These are phyloP conservation scores for Heterodera carotae DNA, from an alignment of 1,140 invertebrate genomes.

Conservation along the genomic window DNA sequence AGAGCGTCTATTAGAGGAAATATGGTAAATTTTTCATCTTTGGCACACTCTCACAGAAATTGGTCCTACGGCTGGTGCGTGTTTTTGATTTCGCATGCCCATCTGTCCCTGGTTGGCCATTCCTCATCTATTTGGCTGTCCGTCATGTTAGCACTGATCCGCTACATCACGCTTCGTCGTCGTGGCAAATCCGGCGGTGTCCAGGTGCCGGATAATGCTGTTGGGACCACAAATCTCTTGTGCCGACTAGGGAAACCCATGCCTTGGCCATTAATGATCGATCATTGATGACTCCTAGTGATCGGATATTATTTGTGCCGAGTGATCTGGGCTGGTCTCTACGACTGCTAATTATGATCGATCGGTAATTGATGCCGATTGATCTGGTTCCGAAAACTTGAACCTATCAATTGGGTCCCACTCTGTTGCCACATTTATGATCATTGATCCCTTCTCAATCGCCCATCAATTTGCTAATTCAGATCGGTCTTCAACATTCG, in stretches of 20 bases:
- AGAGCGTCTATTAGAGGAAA: too few relatives aligned
- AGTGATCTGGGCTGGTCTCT: too few relatives aligned
- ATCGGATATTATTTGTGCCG: too few relatives aligned
- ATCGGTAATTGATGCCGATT: too few relatives aligned
- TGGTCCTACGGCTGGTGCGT: conserved; percentile 48
- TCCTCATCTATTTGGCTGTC: conserved; percentile 62
- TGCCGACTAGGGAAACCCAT: neutral
- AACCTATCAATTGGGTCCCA: too few relatives aligned
- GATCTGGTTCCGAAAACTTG: too few relatives aligned
- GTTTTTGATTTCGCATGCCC: conserved; percentile 63
- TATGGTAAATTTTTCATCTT: neutral
- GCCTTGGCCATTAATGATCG: too few relatives aligned
- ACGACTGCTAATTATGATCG: too few relatives aligned
- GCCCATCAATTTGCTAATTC: conserved; percentile 13
- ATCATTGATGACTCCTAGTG: too few relatives aligned
- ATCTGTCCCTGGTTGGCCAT: conserved; percentile 61
- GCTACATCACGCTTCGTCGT: conserved; percentile 59
- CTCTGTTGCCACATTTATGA: too few relatives aligned
- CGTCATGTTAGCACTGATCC: conserved; percentile 61
- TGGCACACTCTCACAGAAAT: neutral
- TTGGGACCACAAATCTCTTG: conserved; percentile 14
- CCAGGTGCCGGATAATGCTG: conserved; percentile 43
- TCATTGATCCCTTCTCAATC: conserved; percentile 5
- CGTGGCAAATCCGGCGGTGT: conserved; percentile 53
- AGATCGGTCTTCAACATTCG: conserved; percentile 55